phyloP scores from a whole-genome alignment of 2,888 invertebrate species.

The Mimachlamys varia region DNA sequence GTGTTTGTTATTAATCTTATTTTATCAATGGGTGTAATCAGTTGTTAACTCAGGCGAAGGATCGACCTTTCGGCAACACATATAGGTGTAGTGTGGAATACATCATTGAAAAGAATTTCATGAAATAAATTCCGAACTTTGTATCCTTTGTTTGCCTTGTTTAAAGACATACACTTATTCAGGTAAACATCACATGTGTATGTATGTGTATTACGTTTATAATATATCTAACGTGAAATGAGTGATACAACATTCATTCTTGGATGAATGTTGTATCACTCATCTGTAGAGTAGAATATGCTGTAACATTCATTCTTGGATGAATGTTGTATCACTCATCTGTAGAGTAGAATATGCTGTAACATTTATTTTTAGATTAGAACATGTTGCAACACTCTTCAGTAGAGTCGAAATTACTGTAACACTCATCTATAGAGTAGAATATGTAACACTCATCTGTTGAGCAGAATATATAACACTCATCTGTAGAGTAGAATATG shows the following conservation, averaged over 20 bases:
- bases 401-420: neutral
- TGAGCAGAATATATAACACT: neutral
- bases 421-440: neutral
- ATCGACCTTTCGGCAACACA: neutral
- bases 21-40: neutral
- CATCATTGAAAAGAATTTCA: too few relatives aligned
- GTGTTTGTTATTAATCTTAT: constrained; percentile 3
- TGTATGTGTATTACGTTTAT: neutral
- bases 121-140: too few relatives aligned
- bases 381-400: neutral
- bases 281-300: neutral
- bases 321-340: neutral
- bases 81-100: too few relatives aligned
- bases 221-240: neutral
- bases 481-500: neutral
- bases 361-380: neutral
- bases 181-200: neutral
- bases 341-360: neutral
- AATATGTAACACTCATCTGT: neutral
- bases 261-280: neutral
- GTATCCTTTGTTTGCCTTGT: too few relatives aligned
- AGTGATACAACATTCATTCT: neutral
- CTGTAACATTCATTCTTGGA: neutral
- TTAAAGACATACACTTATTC: too few relatives aligned
- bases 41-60: neutral